phyloP scores from a whole-genome alignment of 2,113 vertebrate species.

The Dipodomys spectabilis region DNA sequence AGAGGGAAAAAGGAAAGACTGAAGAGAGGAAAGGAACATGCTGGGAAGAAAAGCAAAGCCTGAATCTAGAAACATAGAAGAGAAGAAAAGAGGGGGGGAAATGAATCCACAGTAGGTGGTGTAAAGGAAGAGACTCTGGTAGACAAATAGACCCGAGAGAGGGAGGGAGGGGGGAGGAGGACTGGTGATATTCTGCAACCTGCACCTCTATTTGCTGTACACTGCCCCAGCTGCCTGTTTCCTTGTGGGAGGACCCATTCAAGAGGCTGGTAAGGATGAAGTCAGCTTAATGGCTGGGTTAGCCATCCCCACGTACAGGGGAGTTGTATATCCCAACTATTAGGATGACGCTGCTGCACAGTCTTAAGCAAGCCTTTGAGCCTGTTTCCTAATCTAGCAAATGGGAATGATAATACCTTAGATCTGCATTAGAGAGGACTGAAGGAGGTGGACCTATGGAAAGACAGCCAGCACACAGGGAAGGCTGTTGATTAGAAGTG shows the following conservation, averaged over 20 bases:
- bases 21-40: background rate
- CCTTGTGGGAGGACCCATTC: background rate
- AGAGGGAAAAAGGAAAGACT: background rate
- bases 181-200: too few relatives aligned
- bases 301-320: background rate
- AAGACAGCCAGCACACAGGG: background rate
- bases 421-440: background rate
- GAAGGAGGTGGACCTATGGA: background rate
- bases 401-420: background rate
- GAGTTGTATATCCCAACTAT: background rate
- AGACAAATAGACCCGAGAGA: background rate
- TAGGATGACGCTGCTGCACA: background rate
- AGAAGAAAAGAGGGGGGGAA: background rate
- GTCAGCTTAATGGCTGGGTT: too few relatives aligned
- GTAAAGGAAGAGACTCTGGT: background rate
- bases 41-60: background rate
- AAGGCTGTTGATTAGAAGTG: background rate
- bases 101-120: background rate
- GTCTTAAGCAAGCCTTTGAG: background rate
- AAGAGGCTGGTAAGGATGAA: background rate
- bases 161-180: too few relatives aligned
- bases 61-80: background rate
- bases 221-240: background rate
- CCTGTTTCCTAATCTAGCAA: constrained; percentile 25
- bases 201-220: background rate